Conservation (phyloP, 2,888 invertebrate species). For the Synanthedon myopaeformis region DNA sequence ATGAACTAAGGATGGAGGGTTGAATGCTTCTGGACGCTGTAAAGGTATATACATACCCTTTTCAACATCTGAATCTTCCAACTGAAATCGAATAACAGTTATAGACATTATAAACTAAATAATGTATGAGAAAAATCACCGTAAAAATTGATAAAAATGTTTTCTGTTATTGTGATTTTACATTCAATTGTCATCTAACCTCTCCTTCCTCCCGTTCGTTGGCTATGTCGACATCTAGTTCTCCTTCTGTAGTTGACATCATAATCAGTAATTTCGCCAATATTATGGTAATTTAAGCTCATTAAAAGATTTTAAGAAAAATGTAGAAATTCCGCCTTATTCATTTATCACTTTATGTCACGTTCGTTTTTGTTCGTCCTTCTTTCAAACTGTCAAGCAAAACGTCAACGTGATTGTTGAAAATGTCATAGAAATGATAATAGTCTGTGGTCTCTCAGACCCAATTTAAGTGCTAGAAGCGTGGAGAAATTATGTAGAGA, state of each 20-base stretch:
- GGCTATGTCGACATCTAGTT: slow-evolving; percentile 68
- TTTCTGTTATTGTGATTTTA: too few species aligned
- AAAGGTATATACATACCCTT: slow-evolving; percentile 70
- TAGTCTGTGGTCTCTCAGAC: too few species aligned
- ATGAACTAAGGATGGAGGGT: slow-evolving; percentile 57
- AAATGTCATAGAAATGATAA: too few species aligned
- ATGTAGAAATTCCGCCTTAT: slow-evolving; percentile 35
- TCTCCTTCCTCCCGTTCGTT: slow-evolving; percentile 77
- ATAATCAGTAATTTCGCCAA: slow-evolving; percentile 25
- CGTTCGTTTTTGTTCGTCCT: too few species aligned
- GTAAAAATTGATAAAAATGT: too few species aligned
- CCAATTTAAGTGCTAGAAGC: too few species aligned
- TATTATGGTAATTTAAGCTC: slow-evolving; percentile 26
- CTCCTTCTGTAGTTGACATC: slow-evolving; percentile 73
- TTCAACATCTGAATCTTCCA: slow-evolving; percentile 64
- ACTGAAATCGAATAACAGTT: slow-evolving; percentile 25
- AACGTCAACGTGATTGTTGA: too few species aligned
- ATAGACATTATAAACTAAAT: too few species aligned
- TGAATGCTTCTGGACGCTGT: slow-evolving; percentile 66
- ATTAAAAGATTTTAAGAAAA: slow-evolving; percentile 38
- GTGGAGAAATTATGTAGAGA: too few species aligned
- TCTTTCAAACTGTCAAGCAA: too few species aligned
- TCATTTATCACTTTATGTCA: too few species aligned
- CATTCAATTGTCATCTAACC: slow-evolving; percentile 50
- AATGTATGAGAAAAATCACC: too few species aligned